These are phyloP conservation scores for Mus minutoides DNA, from an alignment of 2,797 vertebrate genomes.

Conservation along the genomic window DNA sequence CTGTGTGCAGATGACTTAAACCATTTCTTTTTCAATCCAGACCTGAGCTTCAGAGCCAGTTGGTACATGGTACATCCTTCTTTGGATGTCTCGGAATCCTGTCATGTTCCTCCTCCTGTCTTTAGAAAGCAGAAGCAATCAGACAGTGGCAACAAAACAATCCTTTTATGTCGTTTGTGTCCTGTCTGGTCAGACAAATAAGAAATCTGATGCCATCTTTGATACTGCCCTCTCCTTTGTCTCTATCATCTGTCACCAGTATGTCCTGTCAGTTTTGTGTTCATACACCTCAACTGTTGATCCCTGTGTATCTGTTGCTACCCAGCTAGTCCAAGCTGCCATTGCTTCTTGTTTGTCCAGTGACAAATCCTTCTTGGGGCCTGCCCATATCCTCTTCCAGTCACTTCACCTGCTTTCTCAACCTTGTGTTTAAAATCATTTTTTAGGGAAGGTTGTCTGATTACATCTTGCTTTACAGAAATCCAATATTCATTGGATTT, in stretches of 20 bases:
- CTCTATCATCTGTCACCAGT: background rate
- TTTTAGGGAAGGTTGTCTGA: background rate
- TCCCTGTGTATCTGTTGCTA: background rate
- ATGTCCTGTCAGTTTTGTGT: background rate
- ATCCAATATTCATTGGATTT: background rate
- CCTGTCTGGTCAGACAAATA: background rate
- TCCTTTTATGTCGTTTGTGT: background rate
- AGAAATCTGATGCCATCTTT: background rate
- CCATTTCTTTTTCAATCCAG: background rate
- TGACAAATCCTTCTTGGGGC: background rate
- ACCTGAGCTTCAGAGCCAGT: conserved; percentile 17
- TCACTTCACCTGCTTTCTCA: conserved; percentile 33
- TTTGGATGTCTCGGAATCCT: background rate
- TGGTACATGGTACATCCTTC: background rate
- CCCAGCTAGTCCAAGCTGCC: background rate
- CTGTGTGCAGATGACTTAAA: background rate
- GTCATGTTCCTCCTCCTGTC: background rate
- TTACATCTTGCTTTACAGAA: background rate
- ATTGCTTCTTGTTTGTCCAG: background rate
- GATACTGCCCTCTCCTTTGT: background rate
- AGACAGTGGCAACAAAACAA: background rate
- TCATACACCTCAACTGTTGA: background rate
- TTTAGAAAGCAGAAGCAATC: background rate
- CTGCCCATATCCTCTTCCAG: background rate
- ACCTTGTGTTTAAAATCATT: background rate